phyloP scores from a whole-genome alignment of 2,113 vertebrate genomes.

The Leiothrix lutea region DNA sequence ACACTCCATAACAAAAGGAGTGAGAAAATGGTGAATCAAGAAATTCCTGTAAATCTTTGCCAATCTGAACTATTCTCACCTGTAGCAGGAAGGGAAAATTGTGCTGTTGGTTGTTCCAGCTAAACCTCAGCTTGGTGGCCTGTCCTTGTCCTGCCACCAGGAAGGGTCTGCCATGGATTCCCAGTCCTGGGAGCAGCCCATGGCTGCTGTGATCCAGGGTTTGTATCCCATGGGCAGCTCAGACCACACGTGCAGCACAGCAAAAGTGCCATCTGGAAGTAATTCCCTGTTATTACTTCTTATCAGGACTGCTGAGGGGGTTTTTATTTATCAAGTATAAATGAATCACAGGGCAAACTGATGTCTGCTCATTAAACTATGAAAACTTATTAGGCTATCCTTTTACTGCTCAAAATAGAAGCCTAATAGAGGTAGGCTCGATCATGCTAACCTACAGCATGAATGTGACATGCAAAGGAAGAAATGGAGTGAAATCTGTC shows the following conservation, averaged over 20 bases:
- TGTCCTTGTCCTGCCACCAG: neutral
- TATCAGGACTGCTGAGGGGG: conserved; percentile 66
- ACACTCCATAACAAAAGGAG: neutral
- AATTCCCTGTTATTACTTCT: conserved; percentile 70
- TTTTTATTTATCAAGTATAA: conserved; percentile 73
- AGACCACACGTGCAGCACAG: conserved; percentile 59
- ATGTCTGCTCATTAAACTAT: conserved; percentile 72
- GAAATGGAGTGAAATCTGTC: conserved; percentile 66
- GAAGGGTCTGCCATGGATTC: neutral
- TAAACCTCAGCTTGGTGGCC: neutral
- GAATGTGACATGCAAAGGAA: conserved; percentile 47
- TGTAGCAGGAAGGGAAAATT: neutral
- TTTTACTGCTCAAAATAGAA: conserved; percentile 62
- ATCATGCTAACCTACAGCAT: conserved; percentile 66
- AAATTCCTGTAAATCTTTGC: neutral
- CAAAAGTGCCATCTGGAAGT: conserved; percentile 76
- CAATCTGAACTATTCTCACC: neutral
- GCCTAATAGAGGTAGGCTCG: conserved; percentile 71
- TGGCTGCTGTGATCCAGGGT: neutral
- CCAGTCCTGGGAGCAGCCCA: neutral
- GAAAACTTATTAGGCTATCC: conserved; percentile 67
- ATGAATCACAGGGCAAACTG: conserved; percentile 70
- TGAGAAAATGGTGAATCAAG: neutral
- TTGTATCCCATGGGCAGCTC: conserved; percentile 19
- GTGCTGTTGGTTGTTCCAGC: neutral